Evolutionary conservation across 1,140 invertebrate species (phyloP).

Genomic region (Ephestia elutella): DNA sequence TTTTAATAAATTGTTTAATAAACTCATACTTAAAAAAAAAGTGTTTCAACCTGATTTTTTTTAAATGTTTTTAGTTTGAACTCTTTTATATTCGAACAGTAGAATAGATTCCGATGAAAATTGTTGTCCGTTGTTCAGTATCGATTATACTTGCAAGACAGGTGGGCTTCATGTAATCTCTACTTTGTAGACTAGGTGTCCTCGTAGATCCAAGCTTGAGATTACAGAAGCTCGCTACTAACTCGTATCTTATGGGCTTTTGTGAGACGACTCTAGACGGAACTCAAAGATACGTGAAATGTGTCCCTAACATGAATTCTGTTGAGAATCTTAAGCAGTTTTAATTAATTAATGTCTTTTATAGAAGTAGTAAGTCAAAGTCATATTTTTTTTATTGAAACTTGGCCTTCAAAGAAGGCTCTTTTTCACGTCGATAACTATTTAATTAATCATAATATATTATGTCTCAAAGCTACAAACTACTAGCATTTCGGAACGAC

Average conservation of each 20-base stretch:
- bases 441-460: too few relatives aligned
- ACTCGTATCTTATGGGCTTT: background rate
- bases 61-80: too few relatives aligned
- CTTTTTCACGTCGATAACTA: too few relatives aligned
- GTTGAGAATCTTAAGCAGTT: background rate
- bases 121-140: background rate
- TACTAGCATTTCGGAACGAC: too few relatives aligned
- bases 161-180: background rate
- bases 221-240: background rate
- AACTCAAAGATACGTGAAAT: background rate
- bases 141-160: background rate
- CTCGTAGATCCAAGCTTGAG: background rate
- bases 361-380: background rate
- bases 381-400: too few relatives aligned
- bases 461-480: too few relatives aligned
- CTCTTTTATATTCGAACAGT: too few relatives aligned
- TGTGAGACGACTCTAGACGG: background rate
- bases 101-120: too few relatives aligned
- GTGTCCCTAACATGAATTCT: background rate
- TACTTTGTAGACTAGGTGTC: background rate
- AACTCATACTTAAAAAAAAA: too few relatives aligned
- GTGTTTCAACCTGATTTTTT: too few relatives aligned
- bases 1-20: too few relatives aligned
- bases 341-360: background rate
- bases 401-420: too few relatives aligned